phyloP scores from a whole-genome alignment of 2,888 invertebrate species.

The Amiota communis region DNA sequence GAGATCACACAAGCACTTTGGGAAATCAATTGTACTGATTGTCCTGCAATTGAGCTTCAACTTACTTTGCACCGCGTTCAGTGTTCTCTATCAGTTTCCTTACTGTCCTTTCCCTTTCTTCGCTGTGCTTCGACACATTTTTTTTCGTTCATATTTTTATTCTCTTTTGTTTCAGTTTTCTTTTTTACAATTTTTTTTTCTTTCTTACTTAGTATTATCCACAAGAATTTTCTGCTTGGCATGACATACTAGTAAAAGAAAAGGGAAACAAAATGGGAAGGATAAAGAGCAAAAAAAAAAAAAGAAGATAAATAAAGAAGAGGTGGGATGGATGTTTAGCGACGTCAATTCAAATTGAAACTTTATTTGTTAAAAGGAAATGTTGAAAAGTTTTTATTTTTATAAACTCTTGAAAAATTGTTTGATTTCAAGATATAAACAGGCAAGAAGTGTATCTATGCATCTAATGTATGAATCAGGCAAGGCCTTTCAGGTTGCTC shows the following conservation, averaged over 20 bases:
- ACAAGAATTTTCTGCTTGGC: slow-evolving; percentile 28
- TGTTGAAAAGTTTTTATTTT: background rate
- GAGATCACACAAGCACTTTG: slow-evolving; percentile 54
- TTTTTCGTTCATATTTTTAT: slow-evolving; percentile 33
- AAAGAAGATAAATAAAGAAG: no score
- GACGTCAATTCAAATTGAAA: slow-evolving; percentile 27
- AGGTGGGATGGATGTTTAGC: background rate
- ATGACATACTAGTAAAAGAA: slow-evolving; percentile 53
- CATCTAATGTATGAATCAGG: background rate
- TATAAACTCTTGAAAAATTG: no score
- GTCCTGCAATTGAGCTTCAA: slow-evolving; percentile 64
- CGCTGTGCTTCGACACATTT: slow-evolving; percentile 45
- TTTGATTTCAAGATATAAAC: no score
- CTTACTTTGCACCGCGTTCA: slow-evolving; percentile 25
- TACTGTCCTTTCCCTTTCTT: slow-evolving; percentile 32
- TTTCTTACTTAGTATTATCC: slow-evolving; percentile 43
- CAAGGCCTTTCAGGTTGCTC: background rate
- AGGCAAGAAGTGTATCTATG: background rate
- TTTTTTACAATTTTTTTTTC: slow-evolving; percentile 30
- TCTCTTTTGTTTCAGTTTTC: background rate
- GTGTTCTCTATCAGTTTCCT: slow-evolving; percentile 30
- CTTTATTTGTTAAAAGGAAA: slow-evolving; percentile 22
- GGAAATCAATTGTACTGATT: slow-evolving; percentile 67
- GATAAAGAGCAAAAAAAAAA: slow-evolving; percentile 38
- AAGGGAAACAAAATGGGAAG: slow-evolving; percentile 40